phyloP scores from a whole-genome alignment of 2,113 vertebrate species.

The Capricornis sumatraensis region DNA sequence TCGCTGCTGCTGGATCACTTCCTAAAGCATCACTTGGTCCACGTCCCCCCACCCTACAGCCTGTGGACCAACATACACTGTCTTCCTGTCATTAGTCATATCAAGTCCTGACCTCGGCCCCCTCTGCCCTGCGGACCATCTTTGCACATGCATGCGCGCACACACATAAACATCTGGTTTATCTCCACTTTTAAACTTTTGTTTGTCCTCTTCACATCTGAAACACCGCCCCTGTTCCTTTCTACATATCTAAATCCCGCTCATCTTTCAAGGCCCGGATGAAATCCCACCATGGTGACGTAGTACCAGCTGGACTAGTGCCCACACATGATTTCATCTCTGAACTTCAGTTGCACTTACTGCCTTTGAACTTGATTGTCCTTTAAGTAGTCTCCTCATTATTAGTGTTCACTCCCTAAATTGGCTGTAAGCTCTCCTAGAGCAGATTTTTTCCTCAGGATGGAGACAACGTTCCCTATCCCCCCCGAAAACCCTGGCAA shows the following conservation, averaged over 20 bases:
- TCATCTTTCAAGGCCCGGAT: slow-evolving; percentile 29
- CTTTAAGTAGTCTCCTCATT: background rate
- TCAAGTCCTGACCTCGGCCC: background rate
- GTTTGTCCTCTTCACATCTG: background rate
- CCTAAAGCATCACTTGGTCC: background rate
- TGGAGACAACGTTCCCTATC: background rate
- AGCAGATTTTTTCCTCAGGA: background rate
- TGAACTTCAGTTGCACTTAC: background rate
- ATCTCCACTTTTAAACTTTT: background rate
- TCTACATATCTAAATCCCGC: background rate
- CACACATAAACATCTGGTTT: background rate
- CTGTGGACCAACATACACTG: background rate
- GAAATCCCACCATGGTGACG: background rate
- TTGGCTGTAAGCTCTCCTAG: background rate
- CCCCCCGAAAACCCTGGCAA: background rate
- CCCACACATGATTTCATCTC: background rate
- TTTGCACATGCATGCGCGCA: background rate
- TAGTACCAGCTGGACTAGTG: background rate
- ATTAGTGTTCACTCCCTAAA: background rate
- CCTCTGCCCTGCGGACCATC: background rate
- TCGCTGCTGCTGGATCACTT: background rate
- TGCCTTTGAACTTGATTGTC: slow-evolving; percentile 29
- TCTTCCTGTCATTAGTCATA: background rate
- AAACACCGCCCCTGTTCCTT: background rate
- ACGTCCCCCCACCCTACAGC: background rate